Conservation (phyloP, 2,797 vertebrate species). For the Gambusia yucatana region DNA sequence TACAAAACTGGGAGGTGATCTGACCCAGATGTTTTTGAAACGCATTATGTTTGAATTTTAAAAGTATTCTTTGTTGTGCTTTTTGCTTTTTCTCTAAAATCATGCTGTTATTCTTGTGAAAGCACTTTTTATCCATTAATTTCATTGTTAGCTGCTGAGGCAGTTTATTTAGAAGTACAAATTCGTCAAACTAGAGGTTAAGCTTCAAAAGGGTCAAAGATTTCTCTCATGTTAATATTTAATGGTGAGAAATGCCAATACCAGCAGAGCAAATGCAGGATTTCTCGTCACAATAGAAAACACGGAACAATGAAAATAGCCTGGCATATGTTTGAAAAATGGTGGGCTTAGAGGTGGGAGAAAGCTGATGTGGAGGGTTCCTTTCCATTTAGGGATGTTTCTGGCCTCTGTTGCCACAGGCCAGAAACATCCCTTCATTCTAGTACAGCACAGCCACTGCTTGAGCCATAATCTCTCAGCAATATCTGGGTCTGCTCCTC, state of each 20-base stretch:
- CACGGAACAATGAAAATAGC: slow-evolving; percentile 41
- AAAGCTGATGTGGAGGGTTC: slow-evolving; percentile 54
- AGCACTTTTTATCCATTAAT: neutral
- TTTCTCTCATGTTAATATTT: slow-evolving; percentile 23
- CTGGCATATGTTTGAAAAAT: slow-evolving; percentile 52
- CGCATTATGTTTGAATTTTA: neutral
- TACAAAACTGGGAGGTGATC: neutral
- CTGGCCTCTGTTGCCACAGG: slow-evolving; percentile 53
- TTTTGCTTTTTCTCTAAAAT: slow-evolving; percentile 12
- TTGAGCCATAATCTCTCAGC: slow-evolving; percentile 41
- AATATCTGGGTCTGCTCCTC: slow-evolving; percentile 59
- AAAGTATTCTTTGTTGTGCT: neutral
- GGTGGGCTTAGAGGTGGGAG: slow-evolving; percentile 41
- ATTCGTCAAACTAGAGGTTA: slow-evolving; percentile 12
- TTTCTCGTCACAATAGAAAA: slow-evolving; percentile 33
- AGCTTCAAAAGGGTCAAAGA: slow-evolving; percentile 6
- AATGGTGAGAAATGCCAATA: slow-evolving; percentile 41
- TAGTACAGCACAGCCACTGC: slow-evolving; percentile 34
- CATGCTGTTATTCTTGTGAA: slow-evolving; percentile 8
- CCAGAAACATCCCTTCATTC: slow-evolving; percentile 60
- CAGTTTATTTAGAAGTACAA: slow-evolving; percentile 6
- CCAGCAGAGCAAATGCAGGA: slow-evolving; percentile 42
- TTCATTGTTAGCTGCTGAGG: neutral
- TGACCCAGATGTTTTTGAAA: neutral
- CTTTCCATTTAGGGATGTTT: slow-evolving; percentile 55